A percentile compares a stretch with the other conserved stretches of the same genome.
Conservation (phyloP, 2,888 invertebrate genomes). For the Aphodius granarius region DNA sequence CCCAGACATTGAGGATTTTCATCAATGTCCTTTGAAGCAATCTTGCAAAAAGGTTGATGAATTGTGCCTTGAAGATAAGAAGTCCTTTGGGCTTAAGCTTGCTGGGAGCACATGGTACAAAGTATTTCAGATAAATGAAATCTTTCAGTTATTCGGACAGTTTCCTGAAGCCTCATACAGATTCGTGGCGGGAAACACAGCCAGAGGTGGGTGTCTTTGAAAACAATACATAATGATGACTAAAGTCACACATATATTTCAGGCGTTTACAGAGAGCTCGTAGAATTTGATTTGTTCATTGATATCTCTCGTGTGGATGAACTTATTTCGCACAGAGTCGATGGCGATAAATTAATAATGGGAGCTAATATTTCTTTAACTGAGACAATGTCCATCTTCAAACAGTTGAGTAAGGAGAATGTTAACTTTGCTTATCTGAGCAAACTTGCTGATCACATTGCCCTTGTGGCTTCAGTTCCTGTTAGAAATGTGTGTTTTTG, state of each 20-base stretch:
- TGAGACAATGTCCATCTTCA: constrained; percentile 58
- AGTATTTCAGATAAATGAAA: constrained; percentile 56
- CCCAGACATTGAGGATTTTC: constrained; percentile 55
- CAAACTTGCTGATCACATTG: constrained; percentile 64
- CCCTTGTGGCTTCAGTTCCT: constrained; percentile 70
- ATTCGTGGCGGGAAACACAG: constrained; percentile 75
- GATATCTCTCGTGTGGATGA: constrained; percentile 65
- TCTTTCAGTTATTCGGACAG: constrained; percentile 61
- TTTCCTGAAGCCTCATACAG: constrained; percentile 55
- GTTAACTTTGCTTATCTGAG: constrained; percentile 62
- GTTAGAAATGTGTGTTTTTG: constrained; percentile 68
- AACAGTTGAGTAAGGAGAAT: constrained; percentile 49
- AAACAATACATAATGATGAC: not conserved
- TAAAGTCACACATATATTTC: constrained; percentile 37
- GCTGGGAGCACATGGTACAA: constrained; percentile 60
- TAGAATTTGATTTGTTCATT: constrained; percentile 60
- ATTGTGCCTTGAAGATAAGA: constrained; percentile 14
- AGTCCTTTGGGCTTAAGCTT: constrained; percentile 48
- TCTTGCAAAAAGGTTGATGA: constrained; percentile 20
- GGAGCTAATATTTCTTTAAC: constrained; percentile 66
- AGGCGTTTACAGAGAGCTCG: constrained; percentile 53
- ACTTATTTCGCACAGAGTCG: constrained; percentile 53
- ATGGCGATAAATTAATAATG: constrained; percentile 56
- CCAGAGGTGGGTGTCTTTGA: constrained; percentile 61
- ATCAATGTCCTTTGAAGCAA: constrained; percentile 37